Evolutionary conservation across 53 echinoderm and acorn worm species (phyloP), one percentile per base, ranked within the genome.

Genomic region (Pentamera pediparva): DNA sequence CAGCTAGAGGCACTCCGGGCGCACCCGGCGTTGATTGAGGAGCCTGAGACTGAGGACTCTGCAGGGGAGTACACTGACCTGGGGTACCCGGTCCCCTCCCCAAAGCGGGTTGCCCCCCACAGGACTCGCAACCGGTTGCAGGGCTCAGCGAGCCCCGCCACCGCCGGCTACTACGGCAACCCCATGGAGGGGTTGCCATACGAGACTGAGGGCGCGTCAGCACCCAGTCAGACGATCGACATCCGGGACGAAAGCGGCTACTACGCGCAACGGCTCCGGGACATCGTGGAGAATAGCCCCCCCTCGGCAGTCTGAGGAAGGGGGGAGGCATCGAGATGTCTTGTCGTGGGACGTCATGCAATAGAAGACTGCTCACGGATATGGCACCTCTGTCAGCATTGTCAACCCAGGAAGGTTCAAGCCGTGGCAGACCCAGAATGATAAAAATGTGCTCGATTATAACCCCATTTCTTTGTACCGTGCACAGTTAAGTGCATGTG

Each of bases 281-380:
- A 87, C 37, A 82, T 87, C 24, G 87, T 87, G 29, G 87, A 87
- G 38, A 82, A 65, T 54, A 87, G 87, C 19, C 87, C 87, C 11
- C 76, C 87, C 2, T 87, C 87, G 19, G 87, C 87, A 5, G 87
- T 87, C 62, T 84, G 78, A 84, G 73, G 11, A 6, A 26, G 17
- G 29, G 0, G 12, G 26, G 55, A 13, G 21, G 15, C 17, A 55
- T 19, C 21, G n/a, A n/a, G n/a, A n/a, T n/a, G n/a, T n/a, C n/a
- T n/a, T n/a, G n/a, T n/a, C n/a, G n/a, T n/a, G n/a, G n/a, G n/a
- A n/a, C n/a, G n/a, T n/a, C n/a, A n/a, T n/a, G n/a, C n/a, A n/a
- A n/a, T n/a, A n/a, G n/a, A n/a, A n/a, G n/a, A n/a, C n/a, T n/a
- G n/a, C n/a, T n/a, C n/a, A n/a, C n/a, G n/a, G n/a, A n/a, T n/a